Evolutionary conservation across 2,888 invertebrate genomes (phyloP), one percentile per base, ranked within the genome.

Genomic region (Stramonita haemastoma): DNA sequence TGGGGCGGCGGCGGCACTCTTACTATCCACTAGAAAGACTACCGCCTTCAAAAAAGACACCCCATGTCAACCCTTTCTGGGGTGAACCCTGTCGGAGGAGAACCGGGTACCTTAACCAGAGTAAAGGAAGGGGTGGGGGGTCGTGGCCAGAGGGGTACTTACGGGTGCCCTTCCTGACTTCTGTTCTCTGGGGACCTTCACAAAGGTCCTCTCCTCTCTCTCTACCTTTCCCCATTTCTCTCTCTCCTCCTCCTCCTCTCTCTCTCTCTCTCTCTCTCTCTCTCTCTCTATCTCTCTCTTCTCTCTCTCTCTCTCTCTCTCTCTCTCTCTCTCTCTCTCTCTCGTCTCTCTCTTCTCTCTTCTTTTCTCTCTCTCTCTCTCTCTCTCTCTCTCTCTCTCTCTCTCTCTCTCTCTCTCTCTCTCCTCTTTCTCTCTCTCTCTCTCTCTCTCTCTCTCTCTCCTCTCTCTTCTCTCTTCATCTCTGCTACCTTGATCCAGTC

Each of bases 311-410:
- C 79, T 22, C 46, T 26, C 22, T 26, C 29, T 11, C 6, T 81
- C 32, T n/a, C 34, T 81, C 13, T 17, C 81, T 85, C 46, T 85
- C 85, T 85, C 34, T 73, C 77, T 8, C 34, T 73, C 77, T 73
- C 70, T 73, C 84, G 34, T 26, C 13, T 26, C 60, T 66, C n/a
- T 26, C n/a, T n/a, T 26, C 73, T 73, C 73, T 26, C 73, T 73
- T n/a, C n/a, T 26, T 79, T 77, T 79, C 89, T 86, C 86, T 89
- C 77, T 89, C 79, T 32, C 73, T 86, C 79, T 60, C 66, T 29
- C 34, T 57, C 73, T 34, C 36, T 17, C 87, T 84, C 73, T 29
- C 36, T 83, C 36, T 79, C 19, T 79, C n/a, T 79, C n/a, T 79
- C 79, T 79, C n/a, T 79, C 79, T 29, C 32, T 29, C 32, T 29